phyloP scores from a whole-genome alignment of 1,140 invertebrate species.

The Saccostrea echinata region DNA sequence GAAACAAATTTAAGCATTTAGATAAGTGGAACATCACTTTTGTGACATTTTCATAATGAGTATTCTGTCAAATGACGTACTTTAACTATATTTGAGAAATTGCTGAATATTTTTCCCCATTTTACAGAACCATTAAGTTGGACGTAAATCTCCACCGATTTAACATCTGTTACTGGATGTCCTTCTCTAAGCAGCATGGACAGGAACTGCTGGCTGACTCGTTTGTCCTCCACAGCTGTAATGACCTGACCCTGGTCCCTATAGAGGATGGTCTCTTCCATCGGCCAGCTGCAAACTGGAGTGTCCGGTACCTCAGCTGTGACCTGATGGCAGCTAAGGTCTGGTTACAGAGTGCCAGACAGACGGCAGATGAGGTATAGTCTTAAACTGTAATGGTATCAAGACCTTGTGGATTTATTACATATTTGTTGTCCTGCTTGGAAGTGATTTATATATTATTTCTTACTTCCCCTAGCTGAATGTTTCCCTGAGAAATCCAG shows the following conservation, averaged over 20 bases:
- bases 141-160: conserved; percentile 93
- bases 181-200: conserved; percentile 96
- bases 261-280: conserved; percentile 92
- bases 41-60: too few species aligned
- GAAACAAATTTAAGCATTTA: too few species aligned
- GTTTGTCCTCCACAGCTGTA: conserved; percentile 81
- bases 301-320: conserved; percentile 94
- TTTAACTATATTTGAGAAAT: too few species aligned
- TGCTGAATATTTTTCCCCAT: too few species aligned
- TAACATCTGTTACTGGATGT: conserved; percentile 99
- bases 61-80: too few species aligned
- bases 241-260: conserved; percentile 86
- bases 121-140: conserved; percentile 88
- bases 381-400: background rate
- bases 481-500: conserved; percentile 83
- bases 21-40: too few species aligned
- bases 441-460: background rate
- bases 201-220: conserved; percentile 94
- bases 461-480: conserved; percentile 65
- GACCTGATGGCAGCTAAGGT: conserved; percentile 94
- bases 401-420: too few species aligned
- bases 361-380: conserved; percentile 61
- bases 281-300: conserved; percentile 93
- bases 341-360: conserved; percentile 88
- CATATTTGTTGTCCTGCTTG: too few species aligned